These are phyloP conservation scores for Acleris holmiana DNA, from an alignment of 2,888 invertebrate genomes.

Conservation along the genomic window DNA sequence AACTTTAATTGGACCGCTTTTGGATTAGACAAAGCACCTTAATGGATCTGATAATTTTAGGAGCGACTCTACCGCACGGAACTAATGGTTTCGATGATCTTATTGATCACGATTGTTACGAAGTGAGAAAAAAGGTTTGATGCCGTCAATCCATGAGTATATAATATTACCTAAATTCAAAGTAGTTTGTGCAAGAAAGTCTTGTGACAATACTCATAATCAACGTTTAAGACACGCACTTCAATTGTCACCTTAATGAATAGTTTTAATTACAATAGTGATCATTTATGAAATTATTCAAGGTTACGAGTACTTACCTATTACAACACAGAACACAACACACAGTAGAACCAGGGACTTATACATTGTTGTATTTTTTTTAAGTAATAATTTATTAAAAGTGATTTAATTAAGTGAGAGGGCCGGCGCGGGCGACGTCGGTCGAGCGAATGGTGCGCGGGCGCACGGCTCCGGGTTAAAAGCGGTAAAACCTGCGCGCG, in stretches of 20 bases:
- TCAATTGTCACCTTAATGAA: not conserved
- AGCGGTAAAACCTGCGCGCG: constrained; percentile 56
- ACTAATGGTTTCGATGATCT: constrained; percentile 37
- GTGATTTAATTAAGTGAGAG: constrained; percentile 38
- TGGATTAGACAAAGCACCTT: constrained; percentile 18
- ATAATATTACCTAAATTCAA: no score
- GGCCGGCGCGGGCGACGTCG: constrained; percentile 61
- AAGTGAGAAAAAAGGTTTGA: constrained; percentile 14
- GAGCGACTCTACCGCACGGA: constrained; percentile 6
- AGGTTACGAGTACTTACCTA: constrained; percentile 69
- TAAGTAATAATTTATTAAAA: constrained; percentile 37
- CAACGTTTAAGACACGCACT: no score
- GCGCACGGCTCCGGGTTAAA: constrained; percentile 72
- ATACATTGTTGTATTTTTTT: constrained; percentile 58
- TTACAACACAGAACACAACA: constrained; percentile 68
- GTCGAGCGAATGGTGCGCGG: constrained; percentile 70
- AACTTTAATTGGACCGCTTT: constrained; percentile 48
- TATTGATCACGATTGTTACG: constrained; percentile 43
- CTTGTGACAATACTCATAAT: no score
- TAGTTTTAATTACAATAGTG: constrained; percentile 6
- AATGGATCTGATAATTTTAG: constrained; percentile 16
- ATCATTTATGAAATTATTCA: constrained; percentile 34
- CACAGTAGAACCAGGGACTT: constrained; percentile 68
- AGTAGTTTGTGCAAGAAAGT: no score
- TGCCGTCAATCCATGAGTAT: not conserved